Conservation (phyloP, 2,797 vertebrate genomes). For the Pteropus rufus region DNA sequence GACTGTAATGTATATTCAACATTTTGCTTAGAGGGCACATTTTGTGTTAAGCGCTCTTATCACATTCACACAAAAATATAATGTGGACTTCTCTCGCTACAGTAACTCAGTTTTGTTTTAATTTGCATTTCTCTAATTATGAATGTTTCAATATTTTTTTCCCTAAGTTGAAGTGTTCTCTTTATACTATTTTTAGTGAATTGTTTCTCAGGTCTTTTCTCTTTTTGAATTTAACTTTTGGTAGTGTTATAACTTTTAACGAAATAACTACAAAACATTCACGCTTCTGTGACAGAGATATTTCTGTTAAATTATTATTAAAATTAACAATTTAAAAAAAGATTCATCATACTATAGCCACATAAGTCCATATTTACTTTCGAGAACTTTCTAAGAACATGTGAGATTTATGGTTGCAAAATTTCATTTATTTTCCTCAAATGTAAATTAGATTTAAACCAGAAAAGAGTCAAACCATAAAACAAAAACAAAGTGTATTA, state of each 20-base stretch:
- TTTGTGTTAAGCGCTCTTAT: neutral
- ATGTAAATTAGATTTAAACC: neutral
- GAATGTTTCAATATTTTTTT: neutral
- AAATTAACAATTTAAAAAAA: neutral
- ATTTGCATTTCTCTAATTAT: neutral
- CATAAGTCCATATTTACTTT: neutral
- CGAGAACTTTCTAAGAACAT: neutral
- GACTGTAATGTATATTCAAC: neutral
- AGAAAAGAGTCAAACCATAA: neutral
- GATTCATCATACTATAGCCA: neutral
- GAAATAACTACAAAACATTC: neutral
- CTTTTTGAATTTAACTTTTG: neutral
- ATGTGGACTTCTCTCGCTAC: neutral
- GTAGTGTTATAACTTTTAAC: neutral
- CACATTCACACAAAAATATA: neutral
- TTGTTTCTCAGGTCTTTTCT: neutral
- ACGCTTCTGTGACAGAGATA: neutral
- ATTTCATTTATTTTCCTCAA: neutral
- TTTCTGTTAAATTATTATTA: neutral
- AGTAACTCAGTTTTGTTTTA: neutral
- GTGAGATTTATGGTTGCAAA: neutral
- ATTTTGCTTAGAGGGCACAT: neutral
- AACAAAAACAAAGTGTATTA: neutral
- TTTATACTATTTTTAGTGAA: neutral
- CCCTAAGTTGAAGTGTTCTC: neutral